phyloP scores from a whole-genome alignment of 2,797 vertebrate genomes.

The Xyrichtys novacula region DNA sequence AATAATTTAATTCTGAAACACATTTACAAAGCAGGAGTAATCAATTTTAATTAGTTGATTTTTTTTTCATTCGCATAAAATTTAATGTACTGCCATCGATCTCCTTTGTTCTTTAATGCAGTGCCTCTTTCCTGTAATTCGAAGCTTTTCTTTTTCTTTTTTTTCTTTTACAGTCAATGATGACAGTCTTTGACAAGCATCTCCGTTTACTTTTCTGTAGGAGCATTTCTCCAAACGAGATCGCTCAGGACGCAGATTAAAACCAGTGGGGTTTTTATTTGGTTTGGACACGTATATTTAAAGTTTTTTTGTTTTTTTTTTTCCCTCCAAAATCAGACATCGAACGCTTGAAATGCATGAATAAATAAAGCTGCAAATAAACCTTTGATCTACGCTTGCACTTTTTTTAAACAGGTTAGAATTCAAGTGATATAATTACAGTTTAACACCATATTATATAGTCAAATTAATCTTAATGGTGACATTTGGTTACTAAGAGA shows the following conservation, averaged over 20 bases:
- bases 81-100: constrained; percentile 91
- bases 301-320: no score
- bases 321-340: no score
- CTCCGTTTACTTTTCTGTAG: constrained; percentile 61
- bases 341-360: no score
- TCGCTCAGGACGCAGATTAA: constrained; percentile 28
- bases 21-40: constrained; percentile 92
- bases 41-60: constrained; percentile 93
- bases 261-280: no score
- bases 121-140: constrained; percentile 90
- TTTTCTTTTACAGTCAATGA: constrained; percentile 82
- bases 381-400: background rate
- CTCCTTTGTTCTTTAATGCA: constrained; percentile 91
- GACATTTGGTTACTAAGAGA: no score
- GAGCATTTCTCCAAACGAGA: constrained; percentile 30
- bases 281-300: no score
- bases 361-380: constrained; percentile 4
- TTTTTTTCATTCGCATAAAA: constrained; percentile 89
- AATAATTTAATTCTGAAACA: constrained; percentile 94
- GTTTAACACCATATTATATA: no score
- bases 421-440: no score
- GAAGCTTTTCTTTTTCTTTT: constrained; percentile 81
- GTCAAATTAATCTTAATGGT: no score
- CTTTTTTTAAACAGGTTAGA: background rate
- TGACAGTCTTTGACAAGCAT: constrained; percentile 86